These are phyloP conservation scores for Eupsilia transversa DNA, from an alignment of 2,888 invertebrate species.

Conservation along the genomic window DNA sequence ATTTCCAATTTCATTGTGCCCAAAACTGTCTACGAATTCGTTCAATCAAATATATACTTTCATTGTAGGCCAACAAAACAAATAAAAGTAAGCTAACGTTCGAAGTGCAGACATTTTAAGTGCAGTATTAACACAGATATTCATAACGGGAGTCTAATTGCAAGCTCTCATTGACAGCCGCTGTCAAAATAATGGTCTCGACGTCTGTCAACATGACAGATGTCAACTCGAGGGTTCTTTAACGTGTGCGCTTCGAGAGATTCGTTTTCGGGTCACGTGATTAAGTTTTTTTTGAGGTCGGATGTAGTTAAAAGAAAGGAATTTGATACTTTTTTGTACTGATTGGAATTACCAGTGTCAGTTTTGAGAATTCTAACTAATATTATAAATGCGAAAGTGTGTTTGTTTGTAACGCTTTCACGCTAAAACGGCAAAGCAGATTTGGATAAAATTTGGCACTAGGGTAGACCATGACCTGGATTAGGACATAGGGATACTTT, in stretches of 20 bases:
- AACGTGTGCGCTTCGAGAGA: constrained; percentile 40
- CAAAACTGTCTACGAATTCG: neutral
- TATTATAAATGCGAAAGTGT: too few relatives aligned
- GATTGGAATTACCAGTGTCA: neutral
- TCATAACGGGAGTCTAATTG: constrained; percentile 69
- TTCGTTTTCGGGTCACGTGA: constrained; percentile 43
- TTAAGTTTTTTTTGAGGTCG: constrained; percentile 6
- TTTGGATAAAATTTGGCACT: too few relatives aligned
- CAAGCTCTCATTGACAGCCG: constrained; percentile 74
- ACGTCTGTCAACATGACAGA: constrained; percentile 80
- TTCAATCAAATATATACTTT: constrained; percentile 19
- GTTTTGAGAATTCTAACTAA: neutral
- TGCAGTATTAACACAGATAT: constrained; percentile 62
- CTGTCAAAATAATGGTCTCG: constrained; percentile 75
- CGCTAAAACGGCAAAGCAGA: too few relatives aligned
- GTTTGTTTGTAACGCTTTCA: too few relatives aligned
- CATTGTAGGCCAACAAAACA: constrained; percentile 28
- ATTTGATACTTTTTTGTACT: neutral
- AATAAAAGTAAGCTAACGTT: constrained; percentile 51
- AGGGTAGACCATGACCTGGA: too few relatives aligned
- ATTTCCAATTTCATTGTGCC: neutral
- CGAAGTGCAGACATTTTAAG: constrained; percentile 45
- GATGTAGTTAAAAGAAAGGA: neutral
- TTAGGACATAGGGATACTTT: too few relatives aligned
- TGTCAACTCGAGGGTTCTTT: constrained; percentile 74